Base-by-base conservation (phyloP, 1,140 invertebrate genomes). In the Tetranychus urticae region DNA sequence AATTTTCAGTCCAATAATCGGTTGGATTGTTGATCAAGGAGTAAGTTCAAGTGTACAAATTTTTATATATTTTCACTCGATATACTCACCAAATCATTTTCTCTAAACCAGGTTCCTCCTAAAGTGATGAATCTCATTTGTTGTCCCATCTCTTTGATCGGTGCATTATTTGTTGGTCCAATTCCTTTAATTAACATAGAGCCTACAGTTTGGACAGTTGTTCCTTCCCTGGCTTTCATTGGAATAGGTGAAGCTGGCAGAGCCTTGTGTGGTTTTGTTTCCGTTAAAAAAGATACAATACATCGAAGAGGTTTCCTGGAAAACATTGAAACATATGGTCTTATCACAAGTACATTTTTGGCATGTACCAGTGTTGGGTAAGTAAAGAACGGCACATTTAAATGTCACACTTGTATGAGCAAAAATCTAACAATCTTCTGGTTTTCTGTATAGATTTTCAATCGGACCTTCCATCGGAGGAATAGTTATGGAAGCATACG, bases 1-100 rank as follows among this genome's bases (percentile, higher is more conserved):
- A 5, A 31, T 72, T 1, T 69, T 67, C 7, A 70, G 71, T n/a
- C 71, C 72, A 1, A 46, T 69, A 1, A 72, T 68, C 67, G 73
- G 73, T 2, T 70, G 67, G 61, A 39, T 72, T 13, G 66, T 66
- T 36, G 71, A 67, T 42, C 48, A 59, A 45, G n/a, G 42, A 42
- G 39, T 42, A 42, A 42, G 39, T 42, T 42, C 5, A 42, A 42
- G 0, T 42, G 0, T 42, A 42, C 5, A 42, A 42, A 10, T 42
- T 42, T 42, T 42, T 5, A 56, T 58, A 42, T 46, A 42, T 31
- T 37, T 12, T 36, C 3, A 34, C 6, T 63, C 36, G 61, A 12
- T 36, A n/a, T 56, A 5, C 39, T 42, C 39, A 42, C 39, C 10
- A 42, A 42, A 42, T 42, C 39, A 42, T 42, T 56, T 2, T 34